Conservation (phyloP, 2,888 invertebrate species). For the Dolichomitus sp. region DNA sequence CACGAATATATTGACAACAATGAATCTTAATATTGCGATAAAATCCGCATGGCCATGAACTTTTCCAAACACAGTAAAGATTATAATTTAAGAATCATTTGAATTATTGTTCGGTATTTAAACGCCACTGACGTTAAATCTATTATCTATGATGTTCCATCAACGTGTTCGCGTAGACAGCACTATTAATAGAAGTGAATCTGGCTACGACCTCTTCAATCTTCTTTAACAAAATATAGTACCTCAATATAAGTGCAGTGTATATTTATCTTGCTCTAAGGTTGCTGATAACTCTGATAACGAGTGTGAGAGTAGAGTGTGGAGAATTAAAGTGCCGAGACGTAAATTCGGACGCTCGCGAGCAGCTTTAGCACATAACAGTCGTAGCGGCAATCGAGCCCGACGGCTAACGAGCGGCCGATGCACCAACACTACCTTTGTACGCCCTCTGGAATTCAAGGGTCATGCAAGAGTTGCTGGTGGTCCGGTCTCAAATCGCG, state of each 20-base stretch:
- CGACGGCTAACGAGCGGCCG: slow-evolving; percentile 60
- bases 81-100: not conserved
- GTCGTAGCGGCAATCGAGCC: slow-evolving; percentile 65
- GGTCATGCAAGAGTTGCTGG: slow-evolving; percentile 62
- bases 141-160: not conserved
- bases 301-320: slow-evolving; percentile 63
- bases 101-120: not conserved
- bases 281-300: slow-evolving; percentile 63
- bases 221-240: slow-evolving; percentile 21
- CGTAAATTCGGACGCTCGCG: slow-evolving; percentile 63
- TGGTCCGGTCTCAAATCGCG: slow-evolving; percentile 59
- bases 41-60: not conserved
- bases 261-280: slow-evolving; percentile 65
- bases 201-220: not conserved
- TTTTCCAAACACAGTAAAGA: not conserved
- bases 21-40: not conserved
- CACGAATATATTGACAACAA: too few relatives aligned
- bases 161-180: not conserved
- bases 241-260: slow-evolving; percentile 25
- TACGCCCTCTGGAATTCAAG: slow-evolving; percentile 65
- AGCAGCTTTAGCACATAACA: slow-evolving; percentile 58
- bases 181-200: not conserved
- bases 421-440: slow-evolving; percentile 20
- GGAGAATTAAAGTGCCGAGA: slow-evolving; percentile 58
- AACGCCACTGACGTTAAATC: not conserved